Evolutionary conservation across 2,113 vertebrate species (phyloP), one percentile per base, ranked within the genome.

Genomic region (Egretta garzetta): DNA sequence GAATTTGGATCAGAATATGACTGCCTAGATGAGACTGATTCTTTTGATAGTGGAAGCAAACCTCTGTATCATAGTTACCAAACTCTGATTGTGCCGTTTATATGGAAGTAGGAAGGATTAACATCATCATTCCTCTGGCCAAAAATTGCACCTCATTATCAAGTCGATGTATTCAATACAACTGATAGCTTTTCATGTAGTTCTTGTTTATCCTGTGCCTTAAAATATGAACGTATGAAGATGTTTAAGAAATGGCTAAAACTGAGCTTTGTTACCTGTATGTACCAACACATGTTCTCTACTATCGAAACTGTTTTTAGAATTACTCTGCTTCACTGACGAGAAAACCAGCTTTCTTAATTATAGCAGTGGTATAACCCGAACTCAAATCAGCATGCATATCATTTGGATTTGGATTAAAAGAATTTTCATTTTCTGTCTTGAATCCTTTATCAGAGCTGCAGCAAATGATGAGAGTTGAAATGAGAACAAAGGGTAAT

Each of bases 141-240:
- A 72, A 84, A 92, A 96, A 90, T 28, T 72, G 70, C 32, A 60
- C 83, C 23, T 96, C 68, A 32, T 91, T 75, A 89, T 89, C 73
- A 96, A 91, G 64, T 91, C 75, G 80, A 52, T 53, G 72, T 91
- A 87, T 75, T 96, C 86, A 94, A 15, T 94, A 91, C 90, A 74
- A 9, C 75, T 68, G 62, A 93, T 93, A 79, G 96, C 94, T 97
- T 94, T 96, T 93, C 82, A 49, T 96, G 83, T 88, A 94, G 66
- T 98, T 98, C 97, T 98, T 98, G 97, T 98, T 98, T 98, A 98
- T 98, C 96, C 98, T 97, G 99, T 99, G 99, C 99, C 99, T 99
- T 99, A 99, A 97, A 90, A 92, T 95, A 94, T 43, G 53, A 95
- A 95, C 88, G 81, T 97, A 86, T 63, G 87, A 95, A 96, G 74